Evolutionary conservation across 2,888 invertebrate genomes (phyloP), one percentile per base, ranked within the genome.

Genomic region (Nezara viridula): DNA sequence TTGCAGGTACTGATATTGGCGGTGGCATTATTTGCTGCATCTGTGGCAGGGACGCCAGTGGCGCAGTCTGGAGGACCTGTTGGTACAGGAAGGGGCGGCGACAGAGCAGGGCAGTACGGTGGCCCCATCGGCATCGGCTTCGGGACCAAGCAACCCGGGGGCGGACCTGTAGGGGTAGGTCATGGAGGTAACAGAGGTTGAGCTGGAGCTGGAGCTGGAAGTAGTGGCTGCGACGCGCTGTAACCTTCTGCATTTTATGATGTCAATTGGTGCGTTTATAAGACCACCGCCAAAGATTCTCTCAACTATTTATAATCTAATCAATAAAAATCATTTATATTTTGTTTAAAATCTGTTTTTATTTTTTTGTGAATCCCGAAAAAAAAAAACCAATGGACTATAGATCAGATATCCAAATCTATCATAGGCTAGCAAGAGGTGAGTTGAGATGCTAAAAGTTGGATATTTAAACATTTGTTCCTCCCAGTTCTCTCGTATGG

Each of bases 51-150:
- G 37, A 16, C 2, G 37, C 66, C 66, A 40, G 40, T 14, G 40
- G 40, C 21, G 24, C 44, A 81, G n/a, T 81, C n/a, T n/a, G 81
- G 81, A n/a, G 81, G 81, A 81, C 81, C 81, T n/a, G 81, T 81
- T 0, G 81, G 40, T 5, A 81, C 44, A 44, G 81, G 81, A 44
- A 81, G 44, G 14, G 81, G 81, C n/a, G 44, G 44, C 2, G 81
- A 47, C 5, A 12, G 44, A 44, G 37, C 21, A n/a, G 9, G 3
- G 44, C 44, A 81, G 37, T 44, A 81, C 37, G 81, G 81, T 9
- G 81, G 81, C 37, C 81, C 81, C 0, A 44, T 81, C 0, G 81
- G 81, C 1, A n/a, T 81, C 24, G 81, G 81, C 10, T n/a, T 81
- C 4, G 81, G 81, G 7, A 5, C 37, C 21, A 24, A 81, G 24